phyloP scores from a whole-genome alignment of 2,888 invertebrate species.

The Eretmocerus hayati region DNA sequence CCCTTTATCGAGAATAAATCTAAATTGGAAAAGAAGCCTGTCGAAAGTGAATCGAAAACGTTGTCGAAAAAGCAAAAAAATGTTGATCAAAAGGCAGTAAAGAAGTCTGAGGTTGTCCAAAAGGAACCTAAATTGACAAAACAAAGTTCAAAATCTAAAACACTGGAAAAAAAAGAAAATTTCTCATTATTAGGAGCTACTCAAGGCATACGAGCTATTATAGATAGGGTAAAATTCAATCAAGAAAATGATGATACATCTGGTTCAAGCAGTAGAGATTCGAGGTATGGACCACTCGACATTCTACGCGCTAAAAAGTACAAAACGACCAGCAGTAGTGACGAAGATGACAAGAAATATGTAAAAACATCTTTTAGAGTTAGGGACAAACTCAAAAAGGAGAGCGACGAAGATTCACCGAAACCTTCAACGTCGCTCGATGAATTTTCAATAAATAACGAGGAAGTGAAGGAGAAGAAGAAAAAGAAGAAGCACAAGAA shows the following conservation, averaged over 20 bases:
- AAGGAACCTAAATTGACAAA: too few species aligned
- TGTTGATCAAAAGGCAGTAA: too few species aligned
- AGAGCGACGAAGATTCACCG: neutral
- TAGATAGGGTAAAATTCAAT: conserved; percentile 4
- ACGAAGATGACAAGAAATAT: conserved; percentile 2
- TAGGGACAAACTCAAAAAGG: neutral
- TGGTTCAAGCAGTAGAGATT: neutral
- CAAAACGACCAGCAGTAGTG: conserved; percentile 3
- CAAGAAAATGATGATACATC: neutral
- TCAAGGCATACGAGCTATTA: conserved; percentile 2
- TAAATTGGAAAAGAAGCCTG: neutral
- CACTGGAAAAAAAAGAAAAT: neutral
- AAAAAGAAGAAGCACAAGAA: conserved; percentile 3
- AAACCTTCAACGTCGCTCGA: too few species aligned
- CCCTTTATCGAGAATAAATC: neutral
- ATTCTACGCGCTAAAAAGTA: neutral
- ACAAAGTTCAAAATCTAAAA: too few species aligned
- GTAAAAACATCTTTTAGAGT: conserved; percentile 2
- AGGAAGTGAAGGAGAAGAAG: neutral
- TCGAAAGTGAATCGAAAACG: neutral
- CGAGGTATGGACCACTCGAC: neutral
- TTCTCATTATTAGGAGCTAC: neutral
- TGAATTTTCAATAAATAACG: neutral
- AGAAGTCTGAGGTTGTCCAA: too few species aligned
- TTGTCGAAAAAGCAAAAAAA: too few species aligned